Conservation (phyloP, 2,888 invertebrate genomes). For the Eurytoma californica region DNA sequence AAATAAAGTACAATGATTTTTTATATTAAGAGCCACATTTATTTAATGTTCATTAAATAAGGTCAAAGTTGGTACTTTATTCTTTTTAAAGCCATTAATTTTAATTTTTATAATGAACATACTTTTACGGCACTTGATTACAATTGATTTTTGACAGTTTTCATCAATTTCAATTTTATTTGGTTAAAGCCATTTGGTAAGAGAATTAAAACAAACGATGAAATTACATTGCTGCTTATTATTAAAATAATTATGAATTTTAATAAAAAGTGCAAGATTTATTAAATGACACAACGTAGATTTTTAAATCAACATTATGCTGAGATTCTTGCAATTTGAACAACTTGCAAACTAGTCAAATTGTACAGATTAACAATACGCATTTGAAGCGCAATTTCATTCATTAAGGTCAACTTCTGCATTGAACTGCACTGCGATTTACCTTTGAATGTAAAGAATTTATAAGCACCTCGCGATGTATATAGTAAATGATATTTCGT, state of each 20-base stretch:
- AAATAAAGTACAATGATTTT: constrained; percentile 25
- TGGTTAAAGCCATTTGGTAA: constrained; percentile 41
- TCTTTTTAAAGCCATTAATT: constrained; percentile 28
- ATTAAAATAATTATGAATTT: constrained; percentile 12
- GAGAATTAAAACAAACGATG: constrained; percentile 31
- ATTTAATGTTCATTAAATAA: constrained; percentile 49
- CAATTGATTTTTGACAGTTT: constrained; percentile 38
- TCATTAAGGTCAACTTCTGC: constrained; percentile 28
- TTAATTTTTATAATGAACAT: constrained; percentile 37
- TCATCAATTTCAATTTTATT: constrained; percentile 37
- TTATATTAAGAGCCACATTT: constrained; percentile 45
- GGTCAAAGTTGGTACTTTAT: constrained; percentile 21
- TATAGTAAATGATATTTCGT: constrained; percentile 31
- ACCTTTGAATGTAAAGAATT: constrained; percentile 31
- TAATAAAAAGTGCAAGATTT: constrained; percentile 27
- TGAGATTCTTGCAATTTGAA: constrained; percentile 19
- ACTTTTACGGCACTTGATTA: constrained; percentile 43
- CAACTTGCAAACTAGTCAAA: constrained; percentile 43
- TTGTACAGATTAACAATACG: constrained; percentile 42
- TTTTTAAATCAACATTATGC: constrained; percentile 31
- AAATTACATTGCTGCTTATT: constrained; percentile 4
- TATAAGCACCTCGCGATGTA: constrained; percentile 31
- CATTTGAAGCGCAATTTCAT: constrained; percentile 36
- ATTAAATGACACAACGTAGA: constrained; percentile 36
- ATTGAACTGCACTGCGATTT: constrained; percentile 12